Evolutionary conservation across 2,888 invertebrate species (phyloP), one percentile per base, ranked within the genome.

Genomic region (Acrocera orbiculus): DNA sequence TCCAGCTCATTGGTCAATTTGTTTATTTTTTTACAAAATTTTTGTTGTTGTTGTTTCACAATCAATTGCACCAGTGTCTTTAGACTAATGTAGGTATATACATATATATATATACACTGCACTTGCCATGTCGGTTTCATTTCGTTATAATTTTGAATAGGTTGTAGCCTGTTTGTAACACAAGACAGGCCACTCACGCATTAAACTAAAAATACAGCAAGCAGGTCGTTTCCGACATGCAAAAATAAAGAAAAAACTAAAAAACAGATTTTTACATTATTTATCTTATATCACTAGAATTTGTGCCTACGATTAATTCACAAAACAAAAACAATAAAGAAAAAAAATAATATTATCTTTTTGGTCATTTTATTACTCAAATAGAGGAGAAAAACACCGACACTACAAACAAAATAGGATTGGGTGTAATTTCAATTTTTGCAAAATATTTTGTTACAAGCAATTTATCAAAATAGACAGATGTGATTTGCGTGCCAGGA

Each of bases 381-480:
- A 7, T 5, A 7, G 8, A 22, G n/a, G n/a, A 10, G n/a, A 22
- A 8, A 22, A 7, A 22, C 4, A 22, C n/a, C 7, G 9, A 22
- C n/a, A 22, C 3, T 22, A 22, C n/a, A 22, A 10, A 22, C 22
- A 22, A 4, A 22, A 22, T 10, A 22, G 10, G 5, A 20, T 3
- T 11, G 23, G 16, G 29, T 16, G 36, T 29, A 38, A 35, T 40
- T 41, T 42, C 40, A 41, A 41, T 40, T 40, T 43, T 40, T 38
- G 35, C 40, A 38, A 44, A 45, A 40, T 44, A 41, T 42, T 43
- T 40, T 42, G 42, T 40, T 42, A 42, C 39, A 39, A 41, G 43
- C 41, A 42, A 45, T 45, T 45, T 45, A 45, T 45, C 45, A 45
- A 45, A 45, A 45, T 43, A 43, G 45, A 45, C 44, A 44, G 38